A percentile compares a stretch with the other conserved stretches of the same genome.
Conservation (phyloP, 2,888 invertebrate genomes). For the Xiphydria camelus region DNA sequence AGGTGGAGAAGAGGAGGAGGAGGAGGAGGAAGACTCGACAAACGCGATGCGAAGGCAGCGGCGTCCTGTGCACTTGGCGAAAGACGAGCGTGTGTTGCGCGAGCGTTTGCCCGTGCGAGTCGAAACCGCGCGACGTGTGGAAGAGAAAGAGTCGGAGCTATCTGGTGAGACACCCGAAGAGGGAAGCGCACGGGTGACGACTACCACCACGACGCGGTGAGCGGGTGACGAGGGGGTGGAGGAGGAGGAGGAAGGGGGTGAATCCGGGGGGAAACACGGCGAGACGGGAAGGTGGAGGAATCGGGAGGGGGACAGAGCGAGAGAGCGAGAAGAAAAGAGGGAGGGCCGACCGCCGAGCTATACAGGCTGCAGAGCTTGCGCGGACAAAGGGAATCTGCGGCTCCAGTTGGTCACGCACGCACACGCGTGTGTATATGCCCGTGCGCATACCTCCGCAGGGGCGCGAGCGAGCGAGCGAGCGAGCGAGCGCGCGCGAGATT, state of each 20-base stretch:
- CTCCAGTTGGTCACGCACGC: constrained; percentile 46
- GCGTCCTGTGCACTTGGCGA: background rate
- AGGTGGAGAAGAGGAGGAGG: background rate
- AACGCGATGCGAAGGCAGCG: background rate
- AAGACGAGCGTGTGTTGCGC: background rate
- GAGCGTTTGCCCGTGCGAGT: constrained; percentile 16
- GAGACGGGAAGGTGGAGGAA: constrained; percentile 18
- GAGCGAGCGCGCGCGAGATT: background rate
- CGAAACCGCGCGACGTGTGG: constrained; percentile 22
- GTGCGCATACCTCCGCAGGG: background rate
- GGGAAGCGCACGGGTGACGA: too few relatives aligned
- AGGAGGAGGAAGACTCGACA: background rate
- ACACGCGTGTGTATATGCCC: constrained; percentile 12
- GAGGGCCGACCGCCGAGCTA: constrained; percentile 27
- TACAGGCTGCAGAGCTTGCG: constrained; percentile 52
- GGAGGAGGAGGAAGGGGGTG: constrained; percentile 17
- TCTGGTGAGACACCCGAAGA: background rate
- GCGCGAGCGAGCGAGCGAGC: too few relatives aligned
- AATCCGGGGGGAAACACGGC: constrained; percentile 20
- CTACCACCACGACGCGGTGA: too few relatives aligned
- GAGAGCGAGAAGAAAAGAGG: background rate
- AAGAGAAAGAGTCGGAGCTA: constrained; percentile 8
- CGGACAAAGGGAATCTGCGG: constrained; percentile 57
- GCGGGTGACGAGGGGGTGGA: too few relatives aligned
- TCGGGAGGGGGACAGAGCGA: constrained; percentile 19